Conservation (phyloP, 2,797 vertebrate genomes). For the Liasis olivaceus region DNA sequence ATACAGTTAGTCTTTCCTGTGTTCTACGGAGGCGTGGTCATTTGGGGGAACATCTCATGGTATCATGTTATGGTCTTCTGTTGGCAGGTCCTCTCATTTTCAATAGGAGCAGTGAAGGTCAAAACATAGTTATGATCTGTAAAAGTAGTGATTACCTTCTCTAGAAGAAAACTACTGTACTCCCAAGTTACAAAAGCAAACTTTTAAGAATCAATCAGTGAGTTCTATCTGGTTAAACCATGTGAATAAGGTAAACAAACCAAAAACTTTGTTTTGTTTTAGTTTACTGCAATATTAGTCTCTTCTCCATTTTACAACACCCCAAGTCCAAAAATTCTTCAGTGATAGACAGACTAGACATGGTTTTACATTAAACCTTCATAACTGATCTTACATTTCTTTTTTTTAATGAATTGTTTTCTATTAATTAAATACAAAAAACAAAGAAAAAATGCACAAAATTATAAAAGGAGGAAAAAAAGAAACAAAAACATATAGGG, state of each 20-base stretch:
- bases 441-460: too few relatives aligned
- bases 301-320: conserved; percentile 61
- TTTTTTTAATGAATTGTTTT: neutral
- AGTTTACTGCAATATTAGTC: conserved; percentile 57
- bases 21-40: neutral
- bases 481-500: too few relatives aligned
- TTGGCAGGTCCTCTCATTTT: neutral
- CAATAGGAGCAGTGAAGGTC: too few relatives aligned
- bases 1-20: neutral
- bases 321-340: conserved; percentile 55
- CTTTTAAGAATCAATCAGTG: neutral
- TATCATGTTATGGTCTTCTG: neutral
- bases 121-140: neutral
- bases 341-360: conserved; percentile 64
- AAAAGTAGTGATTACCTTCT: neutral
- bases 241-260: conserved; percentile 39
- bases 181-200: neutral
- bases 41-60: neutral
- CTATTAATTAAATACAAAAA: neutral
- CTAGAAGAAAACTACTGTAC: neutral
- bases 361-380: conserved; percentile 54
- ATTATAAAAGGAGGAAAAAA: too few relatives aligned
- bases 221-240: neutral
- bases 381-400: conserved; percentile 65
- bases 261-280: conserved; percentile 26